Evolutionary conservation across 1,140 invertebrate genomes (phyloP), one percentile per base, ranked within the genome.

Genomic region (Tyrophagus putrescentiae): DNA sequence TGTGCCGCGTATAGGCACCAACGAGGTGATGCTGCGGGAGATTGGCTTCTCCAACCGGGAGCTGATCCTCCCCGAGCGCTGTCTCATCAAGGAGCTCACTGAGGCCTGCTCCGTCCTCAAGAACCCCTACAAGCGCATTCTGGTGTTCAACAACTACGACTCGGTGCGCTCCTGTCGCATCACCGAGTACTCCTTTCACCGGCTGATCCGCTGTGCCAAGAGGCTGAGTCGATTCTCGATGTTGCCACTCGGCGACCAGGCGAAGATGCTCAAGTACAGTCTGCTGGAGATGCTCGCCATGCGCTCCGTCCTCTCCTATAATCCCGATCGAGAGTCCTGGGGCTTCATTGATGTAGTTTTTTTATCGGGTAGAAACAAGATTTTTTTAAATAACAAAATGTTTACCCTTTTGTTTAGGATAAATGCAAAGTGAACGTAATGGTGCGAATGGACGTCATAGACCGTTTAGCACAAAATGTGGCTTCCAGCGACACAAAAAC

Each of bases 251-350:
- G 85, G 87, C 66, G 87, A 91, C 74, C 88, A 92, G 74, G 80
- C 92, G 42, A 85, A 87, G 18, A 72, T 93, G 16, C 70, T 93
- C 0, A 92, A 95, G 73, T 86, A 85, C 5, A 82, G 83, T 0
- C 87, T 85, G 63, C 87, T 85, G 52, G 87, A 94, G 74, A 87
- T 95, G 79, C 85, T 94, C 83, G 84, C 93, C 31, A 75, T 94
- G 21, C 76, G 87, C 28, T 87, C 87, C 62, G 85, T 84, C 0
- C 83, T 89, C 75, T 84, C 82, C 36, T 94, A 90, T 68, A 87
- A 93, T 70, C 79, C 82, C 6, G 84, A 85, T 65, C 81, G 83
- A 64, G 79, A 84, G 65, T 82, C 80, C 56, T 93, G 87, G 88
- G 85, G 27, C 39, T 54, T 54, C 3, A 13, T 54, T 54, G 52